Evolutionary conservation across 1,140 invertebrate species (phyloP), one percentile per base, ranked within the genome.

Genomic region (Drosophila miranda): DNA sequence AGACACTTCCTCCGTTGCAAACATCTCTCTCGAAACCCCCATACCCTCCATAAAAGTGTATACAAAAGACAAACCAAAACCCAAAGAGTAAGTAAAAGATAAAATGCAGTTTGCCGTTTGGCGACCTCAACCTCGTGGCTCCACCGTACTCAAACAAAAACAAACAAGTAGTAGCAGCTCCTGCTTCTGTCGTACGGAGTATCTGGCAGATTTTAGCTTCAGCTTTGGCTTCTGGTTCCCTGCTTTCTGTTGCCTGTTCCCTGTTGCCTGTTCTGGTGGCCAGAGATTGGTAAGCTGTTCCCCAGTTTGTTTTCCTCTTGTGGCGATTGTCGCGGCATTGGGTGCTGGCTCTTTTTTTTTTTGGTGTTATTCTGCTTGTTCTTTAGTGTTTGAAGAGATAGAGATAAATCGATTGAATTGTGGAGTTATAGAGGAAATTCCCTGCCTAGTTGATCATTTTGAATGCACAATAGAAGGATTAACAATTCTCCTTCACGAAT

Each of bases 101-200:
- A 86, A 86, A 84, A 86, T 76, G 82, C 81, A 77, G 60, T 81
- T 38, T 70, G 74, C 60, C 73, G 48, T 71, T 44, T 53, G 34
- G 53, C 66, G 74, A 64, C 46, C 56, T 58, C 66, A 43, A 58
- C 71, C 70, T 60, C 48, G 49, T 45, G 30, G 43, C 59, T 51
- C 23, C 41, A 30, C 7, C 34, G 34, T 13, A 13, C 34, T 50
- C 23, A 42, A 11, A 11, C 19, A 30, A 43, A 38, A 38, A 44
- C 38, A 42, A 64, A 62, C 54, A 63, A 38, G 34, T 13, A 38
- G 80, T 73, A 68, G 72, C 52, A 34, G 58, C 57, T 57, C 50
- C 61, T 28, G 28, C 54, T 63, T 50, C 53, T n/a, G 34, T 13
- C 5, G 34, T 38, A 11, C 34, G 11, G 34, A 13, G 34, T 38